Percentiles rank a stretch among this genome's conserved stretches.
phyloP scores from a whole-genome alignment of 2,113 vertebrate species.

The Crotalus helleri region DNA sequence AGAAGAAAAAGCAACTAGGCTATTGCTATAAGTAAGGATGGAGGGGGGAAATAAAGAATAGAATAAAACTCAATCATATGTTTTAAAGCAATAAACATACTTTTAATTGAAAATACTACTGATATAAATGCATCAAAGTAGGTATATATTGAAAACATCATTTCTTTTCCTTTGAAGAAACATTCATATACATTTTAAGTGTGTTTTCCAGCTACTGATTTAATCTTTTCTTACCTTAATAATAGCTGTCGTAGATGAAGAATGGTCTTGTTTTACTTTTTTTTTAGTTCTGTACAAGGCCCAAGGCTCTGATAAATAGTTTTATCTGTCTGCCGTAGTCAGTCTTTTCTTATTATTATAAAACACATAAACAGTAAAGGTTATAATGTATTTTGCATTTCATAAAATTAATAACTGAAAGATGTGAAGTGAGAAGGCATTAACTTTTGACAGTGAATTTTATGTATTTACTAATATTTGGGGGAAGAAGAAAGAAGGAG shows the following conservation, averaged over 20 bases:
- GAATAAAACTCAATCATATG: neutral
- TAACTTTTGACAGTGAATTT: constrained; percentile 18
- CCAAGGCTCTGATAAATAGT: constrained; percentile 5
- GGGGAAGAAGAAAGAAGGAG: neutral
- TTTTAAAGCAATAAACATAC: neutral
- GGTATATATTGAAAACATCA: neutral
- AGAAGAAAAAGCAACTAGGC: neutral
- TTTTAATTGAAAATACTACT: neutral
- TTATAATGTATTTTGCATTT: constrained; percentile 2
- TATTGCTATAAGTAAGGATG: neutral
- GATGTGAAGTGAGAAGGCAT: constrained; percentile 3
- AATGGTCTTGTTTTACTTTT: neutral
- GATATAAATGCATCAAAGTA: neutral
- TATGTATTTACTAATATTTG: constrained; percentile 25
- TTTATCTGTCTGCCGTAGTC: constrained; percentile 22
- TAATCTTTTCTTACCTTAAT: constrained; percentile 14
- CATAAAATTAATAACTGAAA: constrained; percentile 23
- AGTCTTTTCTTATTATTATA: constrained; percentile 33
- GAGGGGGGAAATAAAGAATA: too few species aligned
- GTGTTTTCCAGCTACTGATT: neutral
- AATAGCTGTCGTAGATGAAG: neutral
- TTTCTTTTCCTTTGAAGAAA: neutral
- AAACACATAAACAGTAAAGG: constrained; percentile 7
- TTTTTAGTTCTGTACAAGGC: neutral
- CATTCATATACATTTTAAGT: neutral